Conservation (phyloP, 2,797 vertebrate species). For the Melanotaenia pygmaea region DNA sequence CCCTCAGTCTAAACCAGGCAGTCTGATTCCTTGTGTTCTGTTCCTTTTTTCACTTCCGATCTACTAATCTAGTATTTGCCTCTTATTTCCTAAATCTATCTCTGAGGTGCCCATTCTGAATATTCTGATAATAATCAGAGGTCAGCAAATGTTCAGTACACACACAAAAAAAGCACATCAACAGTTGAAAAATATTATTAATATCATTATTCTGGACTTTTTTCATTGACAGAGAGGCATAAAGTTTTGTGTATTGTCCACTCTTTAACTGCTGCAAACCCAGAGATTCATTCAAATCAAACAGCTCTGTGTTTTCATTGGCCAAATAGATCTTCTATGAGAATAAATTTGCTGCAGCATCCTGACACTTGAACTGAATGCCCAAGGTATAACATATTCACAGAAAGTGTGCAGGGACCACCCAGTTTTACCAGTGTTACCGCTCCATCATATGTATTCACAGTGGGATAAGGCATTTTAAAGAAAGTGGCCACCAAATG, state of each 20-base stretch:
- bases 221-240: slow-evolving; percentile 14
- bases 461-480: slow-evolving; percentile 34
- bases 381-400: slow-evolving; percentile 13
- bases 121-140: slow-evolving; percentile 37
- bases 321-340: slow-evolving; percentile 18
- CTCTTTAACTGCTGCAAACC: slow-evolving; percentile 2
- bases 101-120: slow-evolving; percentile 29
- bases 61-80: slow-evolving; percentile 22
- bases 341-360: slow-evolving; percentile 22
- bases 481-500: slow-evolving; percentile 50
- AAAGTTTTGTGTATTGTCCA: slow-evolving; percentile 10
- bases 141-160: slow-evolving; percentile 40
- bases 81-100: slow-evolving; percentile 33
- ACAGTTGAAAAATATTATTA: background rate
- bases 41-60: slow-evolving; percentile 34
- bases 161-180: slow-evolving; percentile 21
- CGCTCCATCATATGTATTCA: slow-evolving; percentile 39
- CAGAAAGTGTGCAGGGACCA: slow-evolving; percentile 21
- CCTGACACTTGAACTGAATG: slow-evolving; percentile 12
- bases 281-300: slow-evolving; percentile 33
- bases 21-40: slow-evolving; percentile 41
- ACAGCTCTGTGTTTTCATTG: slow-evolving; percentile 42
- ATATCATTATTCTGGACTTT: slow-evolving; percentile 11
- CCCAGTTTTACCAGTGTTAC: background rate
- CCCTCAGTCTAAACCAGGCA: slow-evolving; percentile 56